Evolutionary conservation across 2,113 vertebrate genomes (phyloP).

Genomic region (Cochlearius cochlearius): DNA sequence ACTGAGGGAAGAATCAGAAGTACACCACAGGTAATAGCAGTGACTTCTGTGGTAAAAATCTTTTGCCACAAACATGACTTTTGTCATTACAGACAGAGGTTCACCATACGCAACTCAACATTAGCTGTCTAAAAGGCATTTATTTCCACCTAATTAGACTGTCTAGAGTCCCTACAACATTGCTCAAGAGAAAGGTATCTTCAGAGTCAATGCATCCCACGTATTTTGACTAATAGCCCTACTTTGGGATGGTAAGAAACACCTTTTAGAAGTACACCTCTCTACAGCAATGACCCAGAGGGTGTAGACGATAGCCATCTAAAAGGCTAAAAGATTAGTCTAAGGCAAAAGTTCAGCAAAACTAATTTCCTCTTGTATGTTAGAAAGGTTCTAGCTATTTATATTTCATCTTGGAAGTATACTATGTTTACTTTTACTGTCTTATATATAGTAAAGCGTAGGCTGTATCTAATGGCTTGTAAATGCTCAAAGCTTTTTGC

Average conservation of each 20-base stretch:
- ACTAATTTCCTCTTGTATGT: neutral
- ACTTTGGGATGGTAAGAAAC: neutral
- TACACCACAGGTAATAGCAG: neutral
- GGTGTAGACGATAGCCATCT: neutral
- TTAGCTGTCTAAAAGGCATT: neutral
- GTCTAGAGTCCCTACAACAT: neutral
- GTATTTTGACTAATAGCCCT: neutral
- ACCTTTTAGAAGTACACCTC: neutral
- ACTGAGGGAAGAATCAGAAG: neutral
- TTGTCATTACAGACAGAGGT: neutral
- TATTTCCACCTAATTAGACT: neutral
- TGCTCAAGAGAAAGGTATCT: neutral
- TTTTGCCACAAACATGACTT: neutral
- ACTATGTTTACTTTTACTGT: slow-evolving; percentile 15
- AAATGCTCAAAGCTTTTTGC: neutral
- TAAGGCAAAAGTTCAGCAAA: neutral
- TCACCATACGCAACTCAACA: fast-evolving
- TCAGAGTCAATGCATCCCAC: neutral
- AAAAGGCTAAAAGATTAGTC: neutral
- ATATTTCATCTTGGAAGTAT: neutral
- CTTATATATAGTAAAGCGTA: slow-evolving; percentile 29
- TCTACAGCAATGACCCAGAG: neutral
- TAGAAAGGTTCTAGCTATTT: neutral
- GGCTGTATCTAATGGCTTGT: slow-evolving; percentile 25
- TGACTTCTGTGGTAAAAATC: neutral